phyloP scores from a whole-genome alignment of 1,140 invertebrate genomes.

The Drosophila cardini region DNA sequence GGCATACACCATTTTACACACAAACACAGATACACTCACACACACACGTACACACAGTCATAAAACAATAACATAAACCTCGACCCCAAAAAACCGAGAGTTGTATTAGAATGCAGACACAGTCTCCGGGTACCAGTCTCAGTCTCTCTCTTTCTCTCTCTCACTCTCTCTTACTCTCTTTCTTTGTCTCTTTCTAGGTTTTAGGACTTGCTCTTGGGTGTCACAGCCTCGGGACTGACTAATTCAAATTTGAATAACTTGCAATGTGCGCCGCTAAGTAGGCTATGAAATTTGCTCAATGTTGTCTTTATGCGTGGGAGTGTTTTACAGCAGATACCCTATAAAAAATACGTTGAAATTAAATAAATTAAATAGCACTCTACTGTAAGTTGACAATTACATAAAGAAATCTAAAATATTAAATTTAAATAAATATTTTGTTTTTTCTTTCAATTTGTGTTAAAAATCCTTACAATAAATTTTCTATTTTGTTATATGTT shows the following conservation, averaged over 20 bases:
- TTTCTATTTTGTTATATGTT: no score
- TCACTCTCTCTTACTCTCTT: not conserved
- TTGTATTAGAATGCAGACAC: not conserved
- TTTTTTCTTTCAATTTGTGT: no score
- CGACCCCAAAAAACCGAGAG: not conserved
- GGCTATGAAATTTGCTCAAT: slow-evolving; percentile 60
- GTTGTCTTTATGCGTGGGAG: not conserved
- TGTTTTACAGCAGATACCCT: slow-evolving; percentile 11
- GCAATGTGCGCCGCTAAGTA: slow-evolving; percentile 70
- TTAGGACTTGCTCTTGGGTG: not conserved
- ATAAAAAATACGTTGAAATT: not conserved
- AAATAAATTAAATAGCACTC: no score
- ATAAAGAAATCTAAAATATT: no score
- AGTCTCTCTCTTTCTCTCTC: slow-evolving; percentile 4
- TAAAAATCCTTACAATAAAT: no score
- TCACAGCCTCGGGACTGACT: slow-evolving; percentile 23
- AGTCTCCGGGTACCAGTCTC: not conserved
- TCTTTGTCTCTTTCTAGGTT: not conserved
- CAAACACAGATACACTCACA: slow-evolving; percentile 14
- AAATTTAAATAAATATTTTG: no score
- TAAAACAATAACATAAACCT: slow-evolving; percentile 51
- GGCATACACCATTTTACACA: slow-evolving; percentile 22
- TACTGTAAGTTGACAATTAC: no score
- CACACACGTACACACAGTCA: slow-evolving; percentile 31
- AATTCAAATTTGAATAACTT: slow-evolving; percentile 80